Evolutionary conservation across 1,140 invertebrate species (phyloP).

Genomic region (Anthonomus grandis): DNA sequence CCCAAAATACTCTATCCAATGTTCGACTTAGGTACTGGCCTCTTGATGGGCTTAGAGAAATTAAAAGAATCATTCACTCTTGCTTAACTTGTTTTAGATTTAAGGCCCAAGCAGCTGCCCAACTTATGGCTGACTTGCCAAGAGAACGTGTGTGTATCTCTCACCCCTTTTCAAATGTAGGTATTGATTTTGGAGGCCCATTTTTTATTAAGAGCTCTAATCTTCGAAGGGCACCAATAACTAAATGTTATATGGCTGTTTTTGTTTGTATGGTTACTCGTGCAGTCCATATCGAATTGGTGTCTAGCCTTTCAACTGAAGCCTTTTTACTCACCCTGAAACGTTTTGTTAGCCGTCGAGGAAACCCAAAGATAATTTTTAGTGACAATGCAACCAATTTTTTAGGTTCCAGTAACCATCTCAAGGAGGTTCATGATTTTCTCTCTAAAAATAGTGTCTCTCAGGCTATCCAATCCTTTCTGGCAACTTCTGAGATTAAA

Average conservation of each 20-base stretch:
- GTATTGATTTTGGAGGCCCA: constrained; percentile 1
- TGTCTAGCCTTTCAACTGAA: background rate
- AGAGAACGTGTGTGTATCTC: background rate
- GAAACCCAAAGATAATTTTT: constrained; percentile 8
- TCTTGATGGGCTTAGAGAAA: too few relatives aligned
- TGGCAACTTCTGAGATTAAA: constrained; percentile 9
- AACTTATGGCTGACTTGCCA: background rate
- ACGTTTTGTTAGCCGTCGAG: constrained; percentile 10
- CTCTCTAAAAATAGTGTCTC: background rate
- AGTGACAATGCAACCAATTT: constrained; percentile 25
- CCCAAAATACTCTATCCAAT: too few relatives aligned
- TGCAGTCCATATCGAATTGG: constrained; percentile 2
- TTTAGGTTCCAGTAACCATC: constrained; percentile 14
- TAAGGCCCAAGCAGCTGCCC: too few relatives aligned
- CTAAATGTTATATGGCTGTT: constrained; percentile 4
- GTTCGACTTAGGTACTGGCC: too few relatives aligned
- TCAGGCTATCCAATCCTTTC: background rate
- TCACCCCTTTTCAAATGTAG: background rate
- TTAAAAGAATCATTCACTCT: too few relatives aligned
- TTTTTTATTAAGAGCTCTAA: background rate
- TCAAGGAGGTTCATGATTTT: constrained; percentile 4
- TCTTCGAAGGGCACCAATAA: background rate
- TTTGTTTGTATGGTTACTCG: constrained; percentile 8
- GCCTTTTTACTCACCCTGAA: background rate
- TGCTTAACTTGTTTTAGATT: too few relatives aligned